These are phyloP conservation scores for Crotophaga sulcirostris DNA, from an alignment of 2,113 vertebrate species.

Conservation along the genomic window DNA sequence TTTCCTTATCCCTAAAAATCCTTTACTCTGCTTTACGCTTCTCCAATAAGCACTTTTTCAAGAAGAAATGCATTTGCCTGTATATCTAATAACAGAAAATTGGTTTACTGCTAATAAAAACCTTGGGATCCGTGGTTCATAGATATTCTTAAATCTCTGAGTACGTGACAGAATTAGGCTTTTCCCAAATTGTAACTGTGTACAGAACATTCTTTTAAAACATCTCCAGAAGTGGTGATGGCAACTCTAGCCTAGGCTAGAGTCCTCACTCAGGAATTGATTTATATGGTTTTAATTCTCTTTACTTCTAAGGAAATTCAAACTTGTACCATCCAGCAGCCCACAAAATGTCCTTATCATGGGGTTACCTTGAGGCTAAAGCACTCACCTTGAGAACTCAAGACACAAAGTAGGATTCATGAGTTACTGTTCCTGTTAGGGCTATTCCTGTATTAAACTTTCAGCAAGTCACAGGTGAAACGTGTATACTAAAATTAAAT, in stretches of 20 bases:
- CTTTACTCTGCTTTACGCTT: not conserved
- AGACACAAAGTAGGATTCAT: not conserved
- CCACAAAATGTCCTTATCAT: not conserved
- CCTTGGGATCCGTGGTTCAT: not conserved
- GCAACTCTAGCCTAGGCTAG: not conserved
- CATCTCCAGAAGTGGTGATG: not conserved
- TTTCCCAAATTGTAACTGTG: not conserved
- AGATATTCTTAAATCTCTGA: not conserved
- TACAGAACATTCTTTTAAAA: not conserved
- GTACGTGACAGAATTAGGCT: not conserved
- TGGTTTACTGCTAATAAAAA: not conserved
- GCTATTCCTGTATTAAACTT: not conserved
- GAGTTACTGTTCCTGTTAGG: not conserved
- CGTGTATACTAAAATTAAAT: conserved; percentile 10
- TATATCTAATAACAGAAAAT: not conserved
- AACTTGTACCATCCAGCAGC: not conserved
- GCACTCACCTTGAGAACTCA: not conserved
- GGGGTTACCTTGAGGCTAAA: not conserved
- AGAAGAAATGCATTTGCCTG: not conserved
- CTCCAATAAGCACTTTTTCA: not conserved
- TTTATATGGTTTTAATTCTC: conserved; percentile 12
- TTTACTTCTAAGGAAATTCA: conserved; percentile 1
- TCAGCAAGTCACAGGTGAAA: not conserved
- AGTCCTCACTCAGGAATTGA: not conserved
- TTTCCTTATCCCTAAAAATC: not conserved